Percentiles rank a stretch among this genome's conserved stretches.
Evolutionary conservation across 2,888 invertebrate genomes (phyloP).

Genomic region (Amaurobius ferox): DNA sequence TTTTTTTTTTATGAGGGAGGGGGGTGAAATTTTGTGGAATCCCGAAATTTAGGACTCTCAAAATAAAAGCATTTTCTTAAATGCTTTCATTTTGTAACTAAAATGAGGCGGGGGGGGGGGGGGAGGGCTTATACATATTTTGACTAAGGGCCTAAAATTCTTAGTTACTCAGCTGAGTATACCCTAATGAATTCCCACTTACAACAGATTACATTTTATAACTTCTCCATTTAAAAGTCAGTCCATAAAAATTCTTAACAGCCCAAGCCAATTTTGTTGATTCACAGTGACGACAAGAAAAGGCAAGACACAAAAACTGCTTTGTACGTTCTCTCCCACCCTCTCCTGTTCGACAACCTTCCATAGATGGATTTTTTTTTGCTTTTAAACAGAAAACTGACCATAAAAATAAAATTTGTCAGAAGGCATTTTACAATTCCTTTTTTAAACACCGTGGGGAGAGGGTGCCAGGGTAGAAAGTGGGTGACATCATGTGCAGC

Average conservation of each 20-base stretch:
- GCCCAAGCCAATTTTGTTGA: not conserved
- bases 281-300: not conserved
- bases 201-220: not conserved
- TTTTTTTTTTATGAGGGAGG: no score
- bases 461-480: not conserved
- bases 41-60: no score
- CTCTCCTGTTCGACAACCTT: not conserved
- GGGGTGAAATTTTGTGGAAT: no score
- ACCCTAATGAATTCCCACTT: not conserved
- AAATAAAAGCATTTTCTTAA: no score
- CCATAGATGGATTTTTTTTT: conserved; percentile 9
- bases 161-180: no score
- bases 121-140: no score
- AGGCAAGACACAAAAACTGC: not conserved
- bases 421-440: conserved; percentile 20
- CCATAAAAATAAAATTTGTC: conserved; percentile 36
- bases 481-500: conserved; percentile 45
- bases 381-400: conserved; percentile 30
- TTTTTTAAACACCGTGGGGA: not conserved
- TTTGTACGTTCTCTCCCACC: not conserved
- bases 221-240: not conserved
- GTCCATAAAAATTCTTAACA: not conserved
- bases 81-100: no score
- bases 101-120: no score
- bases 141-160: no score